phyloP scores from a whole-genome alignment of 2,888 invertebrate genomes.

The Eupithecia subumbrata region DNA sequence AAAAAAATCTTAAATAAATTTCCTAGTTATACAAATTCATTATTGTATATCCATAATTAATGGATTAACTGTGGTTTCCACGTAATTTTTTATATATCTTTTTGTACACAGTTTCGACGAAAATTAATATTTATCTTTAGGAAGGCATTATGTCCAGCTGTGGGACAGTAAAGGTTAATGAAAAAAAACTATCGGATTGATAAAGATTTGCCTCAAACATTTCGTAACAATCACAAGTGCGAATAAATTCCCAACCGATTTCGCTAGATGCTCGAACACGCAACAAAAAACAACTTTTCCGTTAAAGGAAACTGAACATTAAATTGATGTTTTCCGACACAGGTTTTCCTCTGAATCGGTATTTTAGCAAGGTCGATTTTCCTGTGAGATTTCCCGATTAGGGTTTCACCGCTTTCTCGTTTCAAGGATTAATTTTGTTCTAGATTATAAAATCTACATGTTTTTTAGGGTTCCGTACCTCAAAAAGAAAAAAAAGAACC shows the following conservation, averaged over 20 bases:
- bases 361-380: constrained; percentile 53
- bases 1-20: no score
- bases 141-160: no score
- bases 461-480: not conserved
- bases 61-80: no score
- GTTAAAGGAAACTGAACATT: constrained; percentile 51
- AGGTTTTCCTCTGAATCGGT: constrained; percentile 54
- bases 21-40: no score
- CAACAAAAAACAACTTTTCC: constrained; percentile 59
- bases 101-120: no score
- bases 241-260: constrained; percentile 21
- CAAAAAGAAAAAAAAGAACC: no score
- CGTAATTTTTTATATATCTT: no score
- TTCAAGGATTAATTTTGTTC: constrained; percentile 43
- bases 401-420: constrained; percentile 52
- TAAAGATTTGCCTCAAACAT: constrained; percentile 6
- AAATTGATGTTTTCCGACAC: constrained; percentile 61
- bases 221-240: constrained; percentile 11
- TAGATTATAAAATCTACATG: not conserved
- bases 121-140: no score
- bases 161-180: no score
- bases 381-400: constrained; percentile 50
- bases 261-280: constrained; percentile 37
- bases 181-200: not conserved
- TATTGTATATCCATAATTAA: no score